Evolutionary conservation across 2,888 invertebrate species (phyloP).

Genomic region (Sminthurinus aureus): DNA sequence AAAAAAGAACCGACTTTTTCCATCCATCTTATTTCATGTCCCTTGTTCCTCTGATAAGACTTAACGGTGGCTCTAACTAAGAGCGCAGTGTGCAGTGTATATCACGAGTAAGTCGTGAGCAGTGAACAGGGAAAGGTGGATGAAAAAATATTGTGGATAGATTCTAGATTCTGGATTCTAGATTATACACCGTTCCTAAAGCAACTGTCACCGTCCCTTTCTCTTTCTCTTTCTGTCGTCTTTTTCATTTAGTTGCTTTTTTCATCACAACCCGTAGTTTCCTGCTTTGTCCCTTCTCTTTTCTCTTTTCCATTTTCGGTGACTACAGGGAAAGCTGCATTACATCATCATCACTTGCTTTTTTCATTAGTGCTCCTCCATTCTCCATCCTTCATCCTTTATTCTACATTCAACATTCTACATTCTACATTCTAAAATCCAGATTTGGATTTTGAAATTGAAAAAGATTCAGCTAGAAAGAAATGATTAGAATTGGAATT

Average conservation of each 20-base stretch:
- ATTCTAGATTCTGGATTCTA: not conserved
- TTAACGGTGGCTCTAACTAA: too few relatives aligned
- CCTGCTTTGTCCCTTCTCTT: not conserved
- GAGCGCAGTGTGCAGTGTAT: too few relatives aligned
- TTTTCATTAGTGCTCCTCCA: not conserved
- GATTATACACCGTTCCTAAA: not conserved
- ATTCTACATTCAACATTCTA: too few relatives aligned
- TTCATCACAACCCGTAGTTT: not conserved
- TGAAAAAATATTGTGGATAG: not conserved
- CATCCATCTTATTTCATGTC: too few relatives aligned
- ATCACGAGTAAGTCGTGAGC: not conserved
- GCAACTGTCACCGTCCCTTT: too few relatives aligned
- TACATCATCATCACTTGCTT: not conserved
- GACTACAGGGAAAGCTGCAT: not conserved
- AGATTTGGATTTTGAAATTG: too few relatives aligned
- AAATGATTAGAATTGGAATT: too few relatives aligned
- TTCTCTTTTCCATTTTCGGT: not conserved
- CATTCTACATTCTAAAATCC: too few relatives aligned
- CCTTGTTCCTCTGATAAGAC: too few relatives aligned
- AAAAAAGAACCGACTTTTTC: not conserved
- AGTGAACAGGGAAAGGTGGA: not conserved
- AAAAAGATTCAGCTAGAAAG: too few relatives aligned
- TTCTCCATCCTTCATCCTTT: not conserved
- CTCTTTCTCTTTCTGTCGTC: too few relatives aligned
- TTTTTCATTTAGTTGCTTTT: too few relatives aligned